These are phyloP conservation scores for Carlito syrichta DNA, from an alignment of 2,113 vertebrate species.

Conservation along the genomic window DNA sequence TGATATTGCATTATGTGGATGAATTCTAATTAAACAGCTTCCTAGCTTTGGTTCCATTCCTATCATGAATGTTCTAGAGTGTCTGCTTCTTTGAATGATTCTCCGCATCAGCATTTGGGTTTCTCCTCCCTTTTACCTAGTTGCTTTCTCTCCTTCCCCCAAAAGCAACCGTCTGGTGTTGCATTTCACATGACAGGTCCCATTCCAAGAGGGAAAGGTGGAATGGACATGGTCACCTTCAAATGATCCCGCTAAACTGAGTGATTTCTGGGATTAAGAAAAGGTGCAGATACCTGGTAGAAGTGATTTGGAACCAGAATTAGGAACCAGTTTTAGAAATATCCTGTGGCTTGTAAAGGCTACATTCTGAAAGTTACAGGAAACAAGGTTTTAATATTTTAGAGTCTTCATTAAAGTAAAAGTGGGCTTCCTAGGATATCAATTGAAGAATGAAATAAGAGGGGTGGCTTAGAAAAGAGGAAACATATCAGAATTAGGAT, in stretches of 20 bases:
- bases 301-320: neutral
- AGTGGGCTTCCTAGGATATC: neutral
- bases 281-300: neutral
- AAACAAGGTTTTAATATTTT: neutral
- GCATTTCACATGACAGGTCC: neutral
- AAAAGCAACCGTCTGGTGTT: neutral
- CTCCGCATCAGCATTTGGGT: neutral
- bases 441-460: neutral
- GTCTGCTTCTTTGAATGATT: neutral
- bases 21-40: neutral
- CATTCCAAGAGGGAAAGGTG: neutral
- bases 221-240: rapidly evolving
- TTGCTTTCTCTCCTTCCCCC: neutral
- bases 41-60: neutral
- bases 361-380: neutral
- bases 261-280: neutral
- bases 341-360: neutral
- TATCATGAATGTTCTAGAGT: neutral
- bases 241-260: neutral
- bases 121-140: neutral
- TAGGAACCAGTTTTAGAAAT: neutral
- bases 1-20: neutral
- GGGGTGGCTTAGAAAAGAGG: neutral
- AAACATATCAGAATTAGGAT: neutral
- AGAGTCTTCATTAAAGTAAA: slow-evolving; percentile 12